Evolutionary conservation across 1,140 invertebrate genomes (phyloP), one percentile per base, ranked within the genome.

Genomic region (Drosophila quadrilineata): DNA sequence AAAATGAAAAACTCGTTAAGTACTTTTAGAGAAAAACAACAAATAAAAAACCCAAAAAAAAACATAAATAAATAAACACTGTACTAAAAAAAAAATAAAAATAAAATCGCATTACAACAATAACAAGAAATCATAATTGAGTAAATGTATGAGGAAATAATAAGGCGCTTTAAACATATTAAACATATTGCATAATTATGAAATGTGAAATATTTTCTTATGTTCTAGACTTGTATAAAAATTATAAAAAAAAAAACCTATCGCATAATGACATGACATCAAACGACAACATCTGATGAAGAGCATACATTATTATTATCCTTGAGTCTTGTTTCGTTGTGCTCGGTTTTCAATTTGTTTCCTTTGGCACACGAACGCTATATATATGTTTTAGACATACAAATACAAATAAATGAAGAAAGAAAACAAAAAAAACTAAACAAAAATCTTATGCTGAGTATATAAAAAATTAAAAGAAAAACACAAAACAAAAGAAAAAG

Each of bases 1-100:
- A n/a, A n/a, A n/a, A n/a, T n/a, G n/a, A n/a, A n/a, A n/a, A 79
- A 80, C 68, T 82, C 77, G 77, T 84, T 84, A 84, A 85, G 79
- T 84, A 84, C 77, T 84, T 84, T 85, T 84, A 84, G 79, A 84
- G 69, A 73, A 67, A 62, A 52, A 60, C 56, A 48, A 82, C 72
- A 80, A 86, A 75, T 86, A 86, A 66, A 68, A 75, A 56, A 52
- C n/a, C n/a, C n/a, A 70, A 53, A 49, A 22, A 66, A 26, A 46
- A 73, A 60, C 41, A 63, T 80, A 87, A 56, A 73, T 57, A 73
- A 77, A 73, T 76, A 73, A 73, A 66, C 54, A 70, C 75, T 49
- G 63, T 68, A 74, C 43, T 52, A 45, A 29, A 54, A 45, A 60
- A 28, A 64, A 69, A 71, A 17, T 45, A 35, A 50, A 53, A 26